These are phyloP conservation scores for Sphenopsis melanotis DNA, from an alignment of 2,797 vertebrate species.

Conservation along the genomic window DNA sequence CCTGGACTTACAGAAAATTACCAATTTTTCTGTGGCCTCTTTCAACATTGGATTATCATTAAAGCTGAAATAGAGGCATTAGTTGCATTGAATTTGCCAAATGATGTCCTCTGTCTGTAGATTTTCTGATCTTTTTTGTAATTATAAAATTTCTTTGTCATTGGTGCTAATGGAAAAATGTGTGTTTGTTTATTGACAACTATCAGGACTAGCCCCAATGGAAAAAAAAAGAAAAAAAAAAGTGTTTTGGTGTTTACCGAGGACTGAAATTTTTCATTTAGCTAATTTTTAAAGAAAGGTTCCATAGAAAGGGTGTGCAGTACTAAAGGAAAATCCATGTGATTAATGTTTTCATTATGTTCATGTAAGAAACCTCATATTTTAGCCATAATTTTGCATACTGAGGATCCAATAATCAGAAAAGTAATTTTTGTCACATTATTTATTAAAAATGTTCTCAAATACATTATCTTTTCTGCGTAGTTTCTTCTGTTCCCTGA, in stretches of 20 bases:
- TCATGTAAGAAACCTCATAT: constrained; percentile 85
- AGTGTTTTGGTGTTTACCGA: constrained; percentile 73
- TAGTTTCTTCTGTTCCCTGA: constrained; percentile 57
- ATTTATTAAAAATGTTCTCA: constrained; percentile 89
- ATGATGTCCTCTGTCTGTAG: constrained; percentile 72
- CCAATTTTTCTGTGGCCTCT: constrained; percentile 68
- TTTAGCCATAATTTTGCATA: constrained; percentile 88
- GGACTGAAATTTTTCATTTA: constrained; percentile 76
- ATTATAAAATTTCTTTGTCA: constrained; percentile 74
- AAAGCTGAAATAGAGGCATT: constrained; percentile 69
- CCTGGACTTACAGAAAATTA: constrained; percentile 62
- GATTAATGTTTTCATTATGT: constrained; percentile 86
- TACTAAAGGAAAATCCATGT: constrained; percentile 80
- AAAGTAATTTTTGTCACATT: constrained; percentile 88
- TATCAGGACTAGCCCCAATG: constrained; percentile 73
- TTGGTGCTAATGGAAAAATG: constrained; percentile 80
- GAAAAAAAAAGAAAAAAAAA: constrained; percentile 59
- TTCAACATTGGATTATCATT: constrained; percentile 59
- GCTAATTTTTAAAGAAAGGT: constrained; percentile 73
- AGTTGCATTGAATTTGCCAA: constrained; percentile 70
- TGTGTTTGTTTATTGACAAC: constrained; percentile 73
- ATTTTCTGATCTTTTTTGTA: constrained; percentile 72
- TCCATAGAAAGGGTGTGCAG: constrained; percentile 74
- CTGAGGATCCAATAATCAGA: constrained; percentile 83
- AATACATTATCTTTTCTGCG: constrained; percentile 74